Evolutionary conservation across 2,888 invertebrate species (phyloP).

Genomic region (Cryptops parisi): DNA sequence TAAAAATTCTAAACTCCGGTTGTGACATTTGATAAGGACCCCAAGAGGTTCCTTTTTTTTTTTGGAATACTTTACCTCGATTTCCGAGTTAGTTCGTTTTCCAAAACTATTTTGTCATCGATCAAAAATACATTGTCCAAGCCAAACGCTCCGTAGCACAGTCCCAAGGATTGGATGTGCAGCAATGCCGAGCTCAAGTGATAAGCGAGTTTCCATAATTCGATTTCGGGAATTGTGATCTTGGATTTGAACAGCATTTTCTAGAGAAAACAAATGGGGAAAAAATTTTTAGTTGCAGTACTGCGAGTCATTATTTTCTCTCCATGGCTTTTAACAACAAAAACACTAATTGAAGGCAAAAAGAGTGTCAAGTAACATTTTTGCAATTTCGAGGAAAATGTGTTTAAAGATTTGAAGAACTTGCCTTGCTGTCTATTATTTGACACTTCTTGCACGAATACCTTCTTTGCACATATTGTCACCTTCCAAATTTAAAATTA

Average conservation of each 20-base stretch:
- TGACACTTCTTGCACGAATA: too few species aligned
- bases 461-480: too few species aligned
- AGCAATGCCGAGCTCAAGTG: slow-evolving; percentile 25
- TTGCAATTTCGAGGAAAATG: too few species aligned
- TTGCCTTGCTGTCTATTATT: too few species aligned
- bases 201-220: slow-evolving; percentile 24
- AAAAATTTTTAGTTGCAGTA: neutral
- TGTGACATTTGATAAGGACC: too few species aligned
- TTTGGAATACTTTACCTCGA: slow-evolving; percentile 4
- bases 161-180: slow-evolving; percentile 21
- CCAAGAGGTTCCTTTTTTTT: too few species aligned
- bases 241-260: slow-evolving; percentile 22
- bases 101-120: slow-evolving; percentile 17
- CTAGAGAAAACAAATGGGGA: slow-evolving; percentile 1
- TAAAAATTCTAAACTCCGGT: too few species aligned
- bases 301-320: too few species aligned
- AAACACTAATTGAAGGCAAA: too few species aligned
- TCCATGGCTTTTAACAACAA: neutral
- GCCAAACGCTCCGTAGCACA: slow-evolving; percentile 17
- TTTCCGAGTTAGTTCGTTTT: slow-evolving; percentile 20
- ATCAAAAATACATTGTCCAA: slow-evolving; percentile 19
- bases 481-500: too few species aligned
- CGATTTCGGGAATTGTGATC: slow-evolving; percentile 23
- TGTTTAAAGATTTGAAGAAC: neutral
- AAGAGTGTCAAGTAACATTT: too few species aligned